Conservation (phyloP, 2,113 vertebrate species). For the Plotosus lineatus region DNA sequence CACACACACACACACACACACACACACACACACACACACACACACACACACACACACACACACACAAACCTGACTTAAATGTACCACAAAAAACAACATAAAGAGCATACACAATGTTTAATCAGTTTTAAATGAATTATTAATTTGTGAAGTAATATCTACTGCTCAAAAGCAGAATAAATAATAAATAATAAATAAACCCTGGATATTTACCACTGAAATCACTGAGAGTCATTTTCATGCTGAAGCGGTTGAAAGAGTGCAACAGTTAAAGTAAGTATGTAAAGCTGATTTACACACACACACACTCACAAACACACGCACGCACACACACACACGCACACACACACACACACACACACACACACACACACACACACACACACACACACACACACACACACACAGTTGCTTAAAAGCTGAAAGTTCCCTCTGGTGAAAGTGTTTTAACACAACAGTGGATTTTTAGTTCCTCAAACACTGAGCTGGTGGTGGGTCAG, state of each 20-base stretch:
- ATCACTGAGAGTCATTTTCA: slow-evolving; percentile 6
- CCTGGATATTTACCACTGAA: slow-evolving; percentile 7
- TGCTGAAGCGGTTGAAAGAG: not conserved
- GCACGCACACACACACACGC: too few relatives aligned
- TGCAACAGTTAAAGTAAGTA: too few relatives aligned
- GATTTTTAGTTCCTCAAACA: not conserved
- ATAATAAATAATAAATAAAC: not conserved
- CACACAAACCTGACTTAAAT: not conserved
- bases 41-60: not conserved
- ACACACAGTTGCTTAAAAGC: not conserved
- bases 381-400: too few relatives aligned
- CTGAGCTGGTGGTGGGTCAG: too few relatives aligned
- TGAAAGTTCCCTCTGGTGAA: slow-evolving; percentile 22
- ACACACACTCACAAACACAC: too few relatives aligned
- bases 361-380: too few relatives aligned
- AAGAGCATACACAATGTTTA: not conserved
- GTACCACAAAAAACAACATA: not conserved
- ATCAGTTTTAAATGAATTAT: too few relatives aligned
- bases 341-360: too few relatives aligned
- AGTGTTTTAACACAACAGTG: not conserved
- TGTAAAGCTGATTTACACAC: too few relatives aligned
- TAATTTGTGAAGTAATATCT: not conserved
- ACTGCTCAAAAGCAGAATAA: not conserved
- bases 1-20: not conserved
- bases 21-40: not conserved